A percentile compares a stretch with the other conserved stretches of the same genome.
Evolutionary conservation across 2,888 invertebrate species (phyloP).

Genomic region (Spialia ferax): DNA sequence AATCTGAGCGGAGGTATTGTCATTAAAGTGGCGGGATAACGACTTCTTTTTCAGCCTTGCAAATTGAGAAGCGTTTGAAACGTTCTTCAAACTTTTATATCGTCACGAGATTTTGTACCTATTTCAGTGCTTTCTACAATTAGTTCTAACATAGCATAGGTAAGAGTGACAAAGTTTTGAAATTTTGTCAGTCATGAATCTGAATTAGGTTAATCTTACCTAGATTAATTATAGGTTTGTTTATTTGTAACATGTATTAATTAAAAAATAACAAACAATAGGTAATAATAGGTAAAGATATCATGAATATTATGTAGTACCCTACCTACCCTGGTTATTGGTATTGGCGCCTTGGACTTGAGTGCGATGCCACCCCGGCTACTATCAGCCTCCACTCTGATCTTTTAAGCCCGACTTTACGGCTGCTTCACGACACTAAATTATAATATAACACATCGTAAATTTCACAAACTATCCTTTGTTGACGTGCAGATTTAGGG

Average conservation of each 20-base stretch:
- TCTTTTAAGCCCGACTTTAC: slow-evolving; percentile 84
- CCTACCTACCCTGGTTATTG: no score
- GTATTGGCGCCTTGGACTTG: slow-evolving; percentile 6
- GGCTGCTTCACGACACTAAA: slow-evolving; percentile 77
- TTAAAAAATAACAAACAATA: background rate
- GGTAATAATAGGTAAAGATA: no score
- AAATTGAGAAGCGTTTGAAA: slow-evolving; percentile 26
- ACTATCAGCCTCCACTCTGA: slow-evolving; percentile 54
- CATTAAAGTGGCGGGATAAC: slow-evolving; percentile 48
- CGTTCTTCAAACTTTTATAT: slow-evolving; percentile 4
- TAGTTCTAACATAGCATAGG: no score
- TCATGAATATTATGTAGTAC: background rate
- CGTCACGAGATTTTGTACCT: no score
- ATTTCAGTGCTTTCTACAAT: no score
- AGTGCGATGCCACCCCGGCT: slow-evolving; percentile 23
- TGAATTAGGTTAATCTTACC: no score
- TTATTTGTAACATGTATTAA: no score
- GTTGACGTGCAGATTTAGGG: slow-evolving; percentile 72
- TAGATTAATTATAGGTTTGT: no score
- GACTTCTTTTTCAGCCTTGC: slow-evolving; percentile 44
- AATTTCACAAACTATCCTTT: slow-evolving; percentile 82
- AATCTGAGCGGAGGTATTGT: slow-evolving; percentile 42
- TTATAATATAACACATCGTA: slow-evolving; percentile 86
- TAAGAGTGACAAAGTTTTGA: no score
- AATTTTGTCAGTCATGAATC: no score